phyloP scores from a whole-genome alignment of 2,113 vertebrate genomes.

The Clinocottus analis region DNA sequence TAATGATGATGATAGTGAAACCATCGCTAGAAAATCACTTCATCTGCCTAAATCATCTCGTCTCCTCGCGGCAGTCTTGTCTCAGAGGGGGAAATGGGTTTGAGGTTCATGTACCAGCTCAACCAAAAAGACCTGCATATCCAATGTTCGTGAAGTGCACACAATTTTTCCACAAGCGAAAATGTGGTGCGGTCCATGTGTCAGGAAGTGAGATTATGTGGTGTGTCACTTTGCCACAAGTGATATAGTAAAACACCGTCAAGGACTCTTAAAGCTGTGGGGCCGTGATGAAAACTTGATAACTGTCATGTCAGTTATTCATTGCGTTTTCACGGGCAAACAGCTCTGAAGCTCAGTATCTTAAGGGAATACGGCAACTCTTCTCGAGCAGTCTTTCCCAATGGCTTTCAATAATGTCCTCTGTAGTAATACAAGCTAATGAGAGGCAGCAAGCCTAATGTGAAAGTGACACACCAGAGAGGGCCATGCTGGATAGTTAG shows the following conservation, averaged over 20 bases:
- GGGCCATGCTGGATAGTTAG: not conserved
- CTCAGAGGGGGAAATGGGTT: slow-evolving; percentile 22
- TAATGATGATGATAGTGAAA: not conserved
- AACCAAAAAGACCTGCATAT: slow-evolving; percentile 38
- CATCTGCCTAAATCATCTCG: not conserved
- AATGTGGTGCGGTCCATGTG: slow-evolving; percentile 34
- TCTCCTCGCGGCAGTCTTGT: not conserved
- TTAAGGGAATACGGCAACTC: slow-evolving; percentile 29
- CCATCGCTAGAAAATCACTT: slow-evolving; percentile 13
- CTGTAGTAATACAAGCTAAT: slow-evolving; percentile 28
- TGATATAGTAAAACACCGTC: slow-evolving; percentile 46
- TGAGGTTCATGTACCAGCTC: slow-evolving; percentile 26
- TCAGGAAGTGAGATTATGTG: slow-evolving; percentile 50
- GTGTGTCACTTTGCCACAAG: slow-evolving; percentile 55
- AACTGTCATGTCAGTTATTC: slow-evolving; percentile 63
- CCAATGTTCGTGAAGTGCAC: slow-evolving; percentile 51
- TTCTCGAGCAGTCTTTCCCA: slow-evolving; percentile 25
- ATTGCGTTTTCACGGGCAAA: slow-evolving; percentile 49
- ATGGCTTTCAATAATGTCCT: slow-evolving; percentile 35
- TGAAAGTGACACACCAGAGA: slow-evolving; percentile 13
- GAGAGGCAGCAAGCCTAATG: slow-evolving; percentile 14
- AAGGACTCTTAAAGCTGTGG: slow-evolving; percentile 59
- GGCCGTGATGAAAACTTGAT: slow-evolving; percentile 57
- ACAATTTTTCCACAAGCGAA: slow-evolving; percentile 55
- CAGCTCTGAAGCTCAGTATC: slow-evolving; percentile 25